Conservation (phyloP, 2,797 vertebrate species). For the Enteromius unitaeniatus region DNA sequence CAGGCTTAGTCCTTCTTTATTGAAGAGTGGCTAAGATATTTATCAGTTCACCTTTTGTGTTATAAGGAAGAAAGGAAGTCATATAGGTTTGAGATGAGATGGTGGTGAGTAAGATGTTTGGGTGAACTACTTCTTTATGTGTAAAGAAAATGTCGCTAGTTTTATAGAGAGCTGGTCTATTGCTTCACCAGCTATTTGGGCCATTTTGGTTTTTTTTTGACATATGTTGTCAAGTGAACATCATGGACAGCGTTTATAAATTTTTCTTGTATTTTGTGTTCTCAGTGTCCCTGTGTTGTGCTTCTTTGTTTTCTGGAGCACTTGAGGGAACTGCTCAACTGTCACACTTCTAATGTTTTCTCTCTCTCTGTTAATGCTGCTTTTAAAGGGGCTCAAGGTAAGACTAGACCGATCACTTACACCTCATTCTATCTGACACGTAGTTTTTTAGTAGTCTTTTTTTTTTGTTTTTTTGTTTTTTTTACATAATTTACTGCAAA, state of each 20-base stretch:
- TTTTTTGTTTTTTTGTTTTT: not conserved
- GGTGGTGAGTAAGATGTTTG: not conserved
- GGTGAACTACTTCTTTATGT: constrained; percentile 24
- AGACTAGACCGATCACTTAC: constrained; percentile 58
- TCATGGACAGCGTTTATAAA: constrained; percentile 66
- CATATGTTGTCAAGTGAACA: constrained; percentile 21
- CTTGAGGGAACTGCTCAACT: constrained; percentile 56
- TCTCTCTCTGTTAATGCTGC: constrained; percentile 80
- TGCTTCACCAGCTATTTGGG: constrained; percentile 16
- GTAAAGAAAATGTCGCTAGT: constrained; percentile 26
- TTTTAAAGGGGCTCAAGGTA: constrained; percentile 97
- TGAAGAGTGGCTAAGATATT: not conserved
- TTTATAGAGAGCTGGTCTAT: not conserved
- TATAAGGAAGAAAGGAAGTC: not conserved
- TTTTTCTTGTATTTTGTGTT: constrained; percentile 70
- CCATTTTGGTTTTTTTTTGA: constrained; percentile 10
- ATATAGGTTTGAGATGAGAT: not conserved
- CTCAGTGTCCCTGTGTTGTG: constrained; percentile 68
- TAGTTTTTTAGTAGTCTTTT: too few species aligned
- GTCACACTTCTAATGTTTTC: constrained; percentile 68
- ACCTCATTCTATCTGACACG: not conserved
- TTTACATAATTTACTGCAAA: not conserved
- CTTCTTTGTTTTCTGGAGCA: constrained; percentile 57
- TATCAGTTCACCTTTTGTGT: not conserved
- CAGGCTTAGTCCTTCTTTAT: not conserved